phyloP scores from a whole-genome alignment of 2,797 vertebrate species.

The Notamacropus eugenii region DNA sequence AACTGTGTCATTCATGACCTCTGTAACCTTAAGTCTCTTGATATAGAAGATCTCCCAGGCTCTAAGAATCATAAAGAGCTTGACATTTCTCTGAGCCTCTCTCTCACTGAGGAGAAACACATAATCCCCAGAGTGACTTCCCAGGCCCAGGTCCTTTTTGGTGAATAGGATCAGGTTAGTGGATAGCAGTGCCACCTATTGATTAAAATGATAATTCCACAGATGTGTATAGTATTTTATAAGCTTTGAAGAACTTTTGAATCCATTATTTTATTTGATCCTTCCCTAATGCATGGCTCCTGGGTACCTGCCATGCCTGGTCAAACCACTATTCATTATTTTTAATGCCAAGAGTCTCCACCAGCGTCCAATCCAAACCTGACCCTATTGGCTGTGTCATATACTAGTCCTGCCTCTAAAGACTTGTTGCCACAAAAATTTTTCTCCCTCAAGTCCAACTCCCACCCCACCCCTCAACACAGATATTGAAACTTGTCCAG shows the following conservation, averaged over 20 bases:
- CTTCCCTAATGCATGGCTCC: background rate
- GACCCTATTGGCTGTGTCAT: background rate
- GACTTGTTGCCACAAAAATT: background rate
- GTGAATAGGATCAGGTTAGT: background rate
- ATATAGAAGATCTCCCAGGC: background rate
- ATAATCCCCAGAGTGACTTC: background rate
- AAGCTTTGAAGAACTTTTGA: background rate
- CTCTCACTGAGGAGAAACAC: background rate
- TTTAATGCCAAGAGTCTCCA: background rate
- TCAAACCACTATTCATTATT: background rate
- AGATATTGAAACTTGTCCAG: background rate
- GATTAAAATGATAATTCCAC: background rate
- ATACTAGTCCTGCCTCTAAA: background rate
- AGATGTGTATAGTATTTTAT: background rate
- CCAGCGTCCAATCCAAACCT: background rate
- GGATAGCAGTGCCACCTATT: background rate
- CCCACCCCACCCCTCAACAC: background rate
- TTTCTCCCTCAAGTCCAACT: background rate
- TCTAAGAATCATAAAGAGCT: background rate
- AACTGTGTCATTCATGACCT: too few relatives aligned
- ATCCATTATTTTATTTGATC: background rate
- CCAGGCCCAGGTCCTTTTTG: background rate
- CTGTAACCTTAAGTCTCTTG: background rate
- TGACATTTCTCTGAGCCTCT: background rate
- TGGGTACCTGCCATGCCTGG: background rate